Evolutionary conservation across 2,797 vertebrate species (phyloP).

Genomic region (Chanos chanos): DNA sequence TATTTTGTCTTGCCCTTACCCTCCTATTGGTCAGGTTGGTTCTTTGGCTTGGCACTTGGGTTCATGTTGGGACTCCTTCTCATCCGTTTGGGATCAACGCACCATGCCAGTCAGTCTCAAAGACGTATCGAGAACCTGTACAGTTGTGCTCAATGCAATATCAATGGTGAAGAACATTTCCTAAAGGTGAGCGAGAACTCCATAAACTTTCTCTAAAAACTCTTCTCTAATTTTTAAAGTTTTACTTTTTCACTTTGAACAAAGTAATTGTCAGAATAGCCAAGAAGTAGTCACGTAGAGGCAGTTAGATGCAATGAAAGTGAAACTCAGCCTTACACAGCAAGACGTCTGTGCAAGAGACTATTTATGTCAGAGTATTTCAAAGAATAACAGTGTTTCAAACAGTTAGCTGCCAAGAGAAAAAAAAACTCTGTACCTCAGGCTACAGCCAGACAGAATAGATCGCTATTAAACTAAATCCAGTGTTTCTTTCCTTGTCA

Average conservation of each 20-base stretch:
- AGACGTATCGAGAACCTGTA: constrained; percentile 20
- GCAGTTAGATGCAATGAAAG: too few species aligned
- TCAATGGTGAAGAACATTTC: constrained; percentile 8
- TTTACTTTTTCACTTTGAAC: too few species aligned
- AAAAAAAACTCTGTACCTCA: neutral
- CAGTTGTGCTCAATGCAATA: constrained; percentile 25
- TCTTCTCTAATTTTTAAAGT: too few species aligned
- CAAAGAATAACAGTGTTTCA: neutral
- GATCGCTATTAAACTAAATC: constrained; percentile 10
- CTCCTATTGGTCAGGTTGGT: constrained; percentile 79
- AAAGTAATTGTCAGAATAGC: too few species aligned
- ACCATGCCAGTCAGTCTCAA: neutral
- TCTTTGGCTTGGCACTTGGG: constrained; percentile 76
- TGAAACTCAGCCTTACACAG: too few species aligned
- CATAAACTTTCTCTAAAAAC: too few species aligned
- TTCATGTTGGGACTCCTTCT: constrained; percentile 79
- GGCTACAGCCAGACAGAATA: neutral
- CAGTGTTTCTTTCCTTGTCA: constrained; percentile 1
- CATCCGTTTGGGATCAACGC: constrained; percentile 63
- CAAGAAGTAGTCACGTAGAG: too few species aligned
- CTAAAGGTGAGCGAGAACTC: constrained; percentile 71
- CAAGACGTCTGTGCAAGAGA: too few species aligned
- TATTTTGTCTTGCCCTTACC: constrained; percentile 82
- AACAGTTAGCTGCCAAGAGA: constrained; percentile 13
- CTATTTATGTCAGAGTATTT: too few species aligned